Conservation (phyloP, 2,113 vertebrate species). For the Amia ocellicauda region DNA sequence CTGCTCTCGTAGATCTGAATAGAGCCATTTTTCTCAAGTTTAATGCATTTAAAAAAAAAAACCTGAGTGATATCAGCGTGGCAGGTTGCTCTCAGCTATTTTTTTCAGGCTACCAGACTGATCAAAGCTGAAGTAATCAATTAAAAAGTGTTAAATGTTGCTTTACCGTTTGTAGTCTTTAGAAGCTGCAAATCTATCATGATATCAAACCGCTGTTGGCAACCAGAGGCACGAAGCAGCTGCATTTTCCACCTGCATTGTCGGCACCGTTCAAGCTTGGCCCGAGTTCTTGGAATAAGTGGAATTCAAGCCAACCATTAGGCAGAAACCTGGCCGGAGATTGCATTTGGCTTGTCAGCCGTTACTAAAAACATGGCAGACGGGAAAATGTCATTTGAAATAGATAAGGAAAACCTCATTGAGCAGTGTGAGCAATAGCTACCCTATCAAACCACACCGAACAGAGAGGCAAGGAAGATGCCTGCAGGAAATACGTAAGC, state of each 20-base stretch:
- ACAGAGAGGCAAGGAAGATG: neutral
- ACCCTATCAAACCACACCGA: neutral
- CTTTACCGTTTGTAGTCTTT: conserved; percentile 9
- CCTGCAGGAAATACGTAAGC: neutral
- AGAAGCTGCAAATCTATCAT: conserved; percentile 12
- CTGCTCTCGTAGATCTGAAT: no score
- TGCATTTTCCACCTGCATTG: conserved; percentile 27
- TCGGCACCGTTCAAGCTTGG: neutral
- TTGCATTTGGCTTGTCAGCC: conserved; percentile 1
- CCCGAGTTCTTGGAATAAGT: neutral
- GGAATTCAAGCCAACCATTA: neutral
- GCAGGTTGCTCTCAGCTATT: neutral
- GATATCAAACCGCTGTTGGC: conserved; percentile 14
- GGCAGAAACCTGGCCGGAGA: neutral
- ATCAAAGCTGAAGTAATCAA: conserved; percentile 3
- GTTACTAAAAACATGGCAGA: conserved; percentile 11
- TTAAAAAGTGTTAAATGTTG: conserved; percentile 12
- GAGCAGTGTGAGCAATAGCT: conserved; percentile 14
- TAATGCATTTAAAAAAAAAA: no score
- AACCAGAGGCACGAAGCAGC: conserved; percentile 22
- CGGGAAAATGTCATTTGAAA: conserved; percentile 11
- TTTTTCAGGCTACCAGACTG: neutral
- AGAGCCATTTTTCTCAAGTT: no score
- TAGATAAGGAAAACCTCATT: conserved; percentile 7
- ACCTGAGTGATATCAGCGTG: no score